Evolutionary conservation across 2,113 vertebrate genomes (phyloP), one percentile per base, ranked within the genome.

Genomic region (Petromus typicus): DNA sequence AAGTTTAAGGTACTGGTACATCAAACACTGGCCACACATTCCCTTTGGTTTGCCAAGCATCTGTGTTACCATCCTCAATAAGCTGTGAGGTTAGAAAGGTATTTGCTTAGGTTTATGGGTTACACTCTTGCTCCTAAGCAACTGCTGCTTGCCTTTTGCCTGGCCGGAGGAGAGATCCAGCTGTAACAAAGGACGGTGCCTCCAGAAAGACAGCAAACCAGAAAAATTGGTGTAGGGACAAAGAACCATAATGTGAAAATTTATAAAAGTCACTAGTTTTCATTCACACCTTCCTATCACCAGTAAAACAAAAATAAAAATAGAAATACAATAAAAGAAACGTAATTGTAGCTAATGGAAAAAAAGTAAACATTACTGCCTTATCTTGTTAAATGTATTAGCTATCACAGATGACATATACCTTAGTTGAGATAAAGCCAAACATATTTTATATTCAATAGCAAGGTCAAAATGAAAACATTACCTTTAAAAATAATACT

Each of bases 101-200:
- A 88, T 97, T 97, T 97, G 95, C 84, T 57, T 69, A 63, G 94
- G 86, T 89, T 97, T 98, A 93, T 96, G 85, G 97, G 96, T 86
- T 97, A 97, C 78, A 67, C 73, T 89, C 85, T 16, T 93, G 59
- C 54, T 16, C 37, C 78, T 90, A 43, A 94, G 83, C 0, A 40
- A 88, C 51, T 73, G 81, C 76, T 10, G 79, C 51, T 54, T 88
- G 76, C 75, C 80, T 97, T 96, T 93, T 71, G 86, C 32, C 83
- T 92, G 40, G n/a, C 2, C 0, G 18, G 76, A 67, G 22, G 63
- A 80, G 0, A 95, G 84, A 89, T 78, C 90, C 7, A 59, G 27
- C 32, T 82, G 54, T 84, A 1, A 7, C 0, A 1, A 37, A 0
- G 23, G 48, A 93, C 56, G 18, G 0, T 67, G 10, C 30, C 8